phyloP scores from a whole-genome alignment of 2,797 vertebrate genomes.

The Sternarchorhynchus goeldii region DNA sequence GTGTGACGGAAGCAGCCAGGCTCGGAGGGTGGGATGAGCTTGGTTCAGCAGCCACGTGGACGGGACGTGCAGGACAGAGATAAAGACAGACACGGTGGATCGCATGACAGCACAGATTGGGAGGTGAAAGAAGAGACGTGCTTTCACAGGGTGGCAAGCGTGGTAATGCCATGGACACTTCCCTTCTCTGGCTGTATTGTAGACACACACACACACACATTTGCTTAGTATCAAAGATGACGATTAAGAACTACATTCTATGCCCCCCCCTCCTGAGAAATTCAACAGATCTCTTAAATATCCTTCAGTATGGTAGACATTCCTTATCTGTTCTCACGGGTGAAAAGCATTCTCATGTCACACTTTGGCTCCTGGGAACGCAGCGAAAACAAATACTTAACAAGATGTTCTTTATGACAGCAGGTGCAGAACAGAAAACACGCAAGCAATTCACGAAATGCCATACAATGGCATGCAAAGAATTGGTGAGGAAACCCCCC shows the following conservation, averaged over 20 bases:
- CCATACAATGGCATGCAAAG: too few relatives aligned
- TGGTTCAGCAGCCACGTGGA: slow-evolving; percentile 15
- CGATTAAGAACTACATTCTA: neutral
- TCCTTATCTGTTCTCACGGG: neutral
- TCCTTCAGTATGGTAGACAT: neutral
- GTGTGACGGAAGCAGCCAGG: neutral
- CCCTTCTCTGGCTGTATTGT: neutral
- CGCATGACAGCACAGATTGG: slow-evolving; percentile 26
- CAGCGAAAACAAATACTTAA: too few relatives aligned
- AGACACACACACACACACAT: neutral
- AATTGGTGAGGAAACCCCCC: neutral
- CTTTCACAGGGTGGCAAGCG: neutral
- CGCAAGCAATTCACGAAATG: too few relatives aligned
- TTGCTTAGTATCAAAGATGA: neutral
- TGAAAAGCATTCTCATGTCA: neutral
- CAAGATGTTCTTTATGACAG: neutral
- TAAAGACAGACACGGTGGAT: neutral
- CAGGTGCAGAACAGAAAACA: neutral
- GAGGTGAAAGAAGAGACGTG: neutral
- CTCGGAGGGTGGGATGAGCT: slow-evolving; percentile 19
- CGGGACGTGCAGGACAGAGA: neutral
- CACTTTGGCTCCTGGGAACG: neutral
- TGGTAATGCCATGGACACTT: neutral
- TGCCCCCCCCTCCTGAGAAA: neutral
- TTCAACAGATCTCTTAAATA: neutral